A percentile compares a stretch with the other conserved stretches of the same genome.
Conservation (phyloP, 1,140 invertebrate species). For the Scaptodrosophila lebanonensis region DNA sequence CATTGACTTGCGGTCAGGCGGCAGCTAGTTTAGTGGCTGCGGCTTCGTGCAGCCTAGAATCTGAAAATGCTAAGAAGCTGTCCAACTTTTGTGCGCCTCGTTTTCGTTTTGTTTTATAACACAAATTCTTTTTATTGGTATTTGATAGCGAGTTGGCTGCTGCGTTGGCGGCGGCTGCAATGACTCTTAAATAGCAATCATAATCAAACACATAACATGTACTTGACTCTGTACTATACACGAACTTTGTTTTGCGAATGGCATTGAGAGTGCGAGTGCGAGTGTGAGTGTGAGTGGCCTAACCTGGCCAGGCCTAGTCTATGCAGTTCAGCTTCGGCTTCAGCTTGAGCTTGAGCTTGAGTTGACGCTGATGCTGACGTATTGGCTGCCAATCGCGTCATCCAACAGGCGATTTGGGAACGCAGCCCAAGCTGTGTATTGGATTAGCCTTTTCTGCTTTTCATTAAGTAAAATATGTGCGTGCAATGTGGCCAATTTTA, state of each 20-base stretch:
- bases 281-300: too few relatives aligned
- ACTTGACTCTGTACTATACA: too few relatives aligned
- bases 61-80: constrained; percentile 9
- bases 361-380: too few relatives aligned
- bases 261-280: constrained; percentile 29
- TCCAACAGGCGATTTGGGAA: not conserved
- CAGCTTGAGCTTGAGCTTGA: too few relatives aligned
- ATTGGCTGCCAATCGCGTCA: too few relatives aligned
- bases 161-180: too few relatives aligned
- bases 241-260: constrained; percentile 4
- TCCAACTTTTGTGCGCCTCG: not conserved
- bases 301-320: too few relatives aligned
- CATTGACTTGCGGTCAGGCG: constrained; percentile 54
- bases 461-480: constrained; percentile 64
- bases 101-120: constrained; percentile 24
- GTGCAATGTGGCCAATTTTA: constrained; percentile 33
- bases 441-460: constrained; percentile 58
- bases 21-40: constrained; percentile 4
- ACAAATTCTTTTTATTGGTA: constrained; percentile 34
- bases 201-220: too few relatives aligned
- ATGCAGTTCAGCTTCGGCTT: too few relatives aligned
- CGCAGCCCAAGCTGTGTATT: constrained; percentile 26
- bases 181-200: too few relatives aligned
- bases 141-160: too few relatives aligned
- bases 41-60: constrained; percentile 40